phyloP scores from a whole-genome alignment of 2,113 vertebrate genomes.

The Spizaetus ornatus region DNA sequence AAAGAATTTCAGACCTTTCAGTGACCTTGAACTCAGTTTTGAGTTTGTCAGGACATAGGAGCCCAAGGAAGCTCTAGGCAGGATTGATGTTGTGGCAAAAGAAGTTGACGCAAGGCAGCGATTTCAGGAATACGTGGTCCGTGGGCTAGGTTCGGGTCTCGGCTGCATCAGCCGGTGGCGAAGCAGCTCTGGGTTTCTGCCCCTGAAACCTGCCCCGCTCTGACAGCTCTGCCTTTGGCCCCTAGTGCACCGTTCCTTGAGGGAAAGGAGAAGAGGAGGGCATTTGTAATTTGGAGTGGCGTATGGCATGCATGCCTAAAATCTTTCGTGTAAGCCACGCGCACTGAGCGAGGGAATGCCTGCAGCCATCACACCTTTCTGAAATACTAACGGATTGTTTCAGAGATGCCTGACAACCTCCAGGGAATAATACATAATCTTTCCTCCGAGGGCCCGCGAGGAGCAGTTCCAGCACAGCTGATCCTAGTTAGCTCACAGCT shows the following conservation, averaged over 20 bases:
- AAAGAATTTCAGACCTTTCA: background rate
- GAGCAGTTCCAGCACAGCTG: background rate
- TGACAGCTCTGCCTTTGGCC: background rate
- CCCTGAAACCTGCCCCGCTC: background rate
- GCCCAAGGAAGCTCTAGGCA: background rate
- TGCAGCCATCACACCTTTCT: background rate
- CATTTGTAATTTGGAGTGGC: background rate
- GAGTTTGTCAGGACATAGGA: background rate
- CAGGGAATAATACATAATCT: background rate
- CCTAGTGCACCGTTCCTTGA: rapidly evolving
- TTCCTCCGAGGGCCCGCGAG: background rate
- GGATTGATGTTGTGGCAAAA: background rate
- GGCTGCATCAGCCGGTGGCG: background rate
- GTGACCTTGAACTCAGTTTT: background rate
- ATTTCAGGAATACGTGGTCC: background rate
- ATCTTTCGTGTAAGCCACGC: background rate
- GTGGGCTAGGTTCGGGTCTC: background rate
- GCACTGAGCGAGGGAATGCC: background rate
- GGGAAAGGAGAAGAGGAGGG: background rate
- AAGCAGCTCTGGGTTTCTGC: background rate
- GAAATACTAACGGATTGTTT: background rate
- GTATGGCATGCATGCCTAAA: background rate
- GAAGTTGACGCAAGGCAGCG: background rate
- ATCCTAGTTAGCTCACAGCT: background rate
- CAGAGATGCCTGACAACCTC: background rate